phyloP scores from a whole-genome alignment of 53 echinoderm and acorn worm species.

The Luidia sarsii region DNA sequence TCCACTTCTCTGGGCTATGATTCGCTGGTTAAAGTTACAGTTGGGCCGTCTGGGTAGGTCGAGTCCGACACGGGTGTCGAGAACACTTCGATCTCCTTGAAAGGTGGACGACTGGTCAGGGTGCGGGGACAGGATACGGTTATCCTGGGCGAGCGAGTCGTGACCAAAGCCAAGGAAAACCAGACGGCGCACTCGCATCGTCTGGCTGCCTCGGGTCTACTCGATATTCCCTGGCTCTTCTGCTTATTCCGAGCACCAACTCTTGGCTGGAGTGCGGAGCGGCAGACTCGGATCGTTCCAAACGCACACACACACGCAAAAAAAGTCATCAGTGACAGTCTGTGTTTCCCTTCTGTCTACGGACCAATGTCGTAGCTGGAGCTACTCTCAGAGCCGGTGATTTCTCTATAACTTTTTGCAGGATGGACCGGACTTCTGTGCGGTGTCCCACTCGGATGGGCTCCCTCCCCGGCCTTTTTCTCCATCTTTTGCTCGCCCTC shows the following conservation, averaged over 20 bases:
- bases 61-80: not conserved
- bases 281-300: constrained; percentile 11
- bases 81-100: constrained; percentile 3
- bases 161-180: constrained; percentile 44
- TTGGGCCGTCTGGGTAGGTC: constrained; percentile 50
- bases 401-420: not conserved
- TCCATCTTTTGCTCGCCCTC: constrained; percentile 25
- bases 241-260: constrained; percentile 17
- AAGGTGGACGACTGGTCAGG: constrained; percentile 47
- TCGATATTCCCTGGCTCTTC: not conserved
- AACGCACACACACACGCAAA: no score
- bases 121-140: constrained; percentile 37
- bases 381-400: constrained; percentile 12
- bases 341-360: constrained; percentile 2
- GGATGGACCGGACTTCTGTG: constrained; percentile 48
- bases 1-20: constrained; percentile 52
- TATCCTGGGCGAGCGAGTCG: constrained; percentile 3
- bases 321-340: constrained; percentile 2
- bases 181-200: constrained; percentile 47
- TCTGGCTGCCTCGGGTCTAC: constrained; percentile 46
- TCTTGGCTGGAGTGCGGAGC: not conserved
- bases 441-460: constrained; percentile 31
- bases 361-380: constrained; percentile 46
- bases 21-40: constrained; percentile 49
- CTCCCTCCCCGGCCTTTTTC: constrained; percentile 3